Evolutionary conservation across 2,113 vertebrate species (phyloP).

Genomic region (Cyprinodon tularosa): DNA sequence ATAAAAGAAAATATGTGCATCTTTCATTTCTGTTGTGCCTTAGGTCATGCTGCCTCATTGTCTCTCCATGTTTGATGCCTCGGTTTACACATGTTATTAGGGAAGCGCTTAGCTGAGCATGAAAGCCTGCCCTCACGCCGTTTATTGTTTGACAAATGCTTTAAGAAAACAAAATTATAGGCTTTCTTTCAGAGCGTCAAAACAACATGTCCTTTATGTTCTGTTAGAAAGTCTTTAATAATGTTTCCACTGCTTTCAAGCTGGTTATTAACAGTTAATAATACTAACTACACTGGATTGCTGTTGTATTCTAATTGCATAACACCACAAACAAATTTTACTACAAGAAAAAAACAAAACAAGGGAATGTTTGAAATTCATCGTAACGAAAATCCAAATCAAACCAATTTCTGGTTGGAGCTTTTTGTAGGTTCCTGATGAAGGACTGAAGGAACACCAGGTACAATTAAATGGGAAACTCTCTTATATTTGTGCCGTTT

Average conservation of each 20-base stretch:
- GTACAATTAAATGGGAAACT: neutral
- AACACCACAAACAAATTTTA: neutral
- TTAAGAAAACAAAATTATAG: neutral
- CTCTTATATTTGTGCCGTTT: neutral
- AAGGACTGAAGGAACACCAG: neutral
- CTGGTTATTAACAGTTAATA: neutral
- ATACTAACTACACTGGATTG: slow-evolving; percentile 1
- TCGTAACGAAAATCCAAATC: neutral
- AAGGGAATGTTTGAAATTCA: neutral
- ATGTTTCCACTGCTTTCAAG: neutral
- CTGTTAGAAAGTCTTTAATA: neutral
- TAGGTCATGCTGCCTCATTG: neutral
- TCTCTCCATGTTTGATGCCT: neutral
- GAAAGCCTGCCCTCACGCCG: neutral
- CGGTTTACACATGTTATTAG: neutral
- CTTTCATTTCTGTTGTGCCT: neutral
- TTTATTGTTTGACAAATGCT: neutral
- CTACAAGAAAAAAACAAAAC: neutral
- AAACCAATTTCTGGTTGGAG: neutral
- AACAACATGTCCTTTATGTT: neutral
- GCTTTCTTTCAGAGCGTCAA: neutral
- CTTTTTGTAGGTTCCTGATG: neutral
- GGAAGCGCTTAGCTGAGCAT: neutral
- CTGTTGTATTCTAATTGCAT: slow-evolving; percentile 9
- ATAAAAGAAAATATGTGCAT: neutral